These are phyloP conservation scores for Asbolus verrucosus DNA, from an alignment of 1,140 invertebrate species.

Conservation along the genomic window DNA sequence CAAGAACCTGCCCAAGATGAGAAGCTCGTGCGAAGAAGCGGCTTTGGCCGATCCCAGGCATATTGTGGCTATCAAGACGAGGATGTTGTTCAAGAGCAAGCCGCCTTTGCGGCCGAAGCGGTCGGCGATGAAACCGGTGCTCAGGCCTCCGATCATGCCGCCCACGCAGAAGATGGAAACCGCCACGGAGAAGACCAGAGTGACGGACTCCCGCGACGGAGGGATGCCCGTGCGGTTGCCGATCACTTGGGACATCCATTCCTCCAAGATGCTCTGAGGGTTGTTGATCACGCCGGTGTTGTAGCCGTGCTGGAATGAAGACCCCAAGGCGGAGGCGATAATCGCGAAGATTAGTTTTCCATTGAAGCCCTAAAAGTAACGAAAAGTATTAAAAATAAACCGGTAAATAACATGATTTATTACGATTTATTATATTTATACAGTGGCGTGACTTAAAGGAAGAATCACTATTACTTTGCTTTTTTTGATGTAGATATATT, in stretches of 20 bases:
- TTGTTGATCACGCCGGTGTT: constrained; percentile 90
- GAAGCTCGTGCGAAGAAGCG: constrained; percentile 77
- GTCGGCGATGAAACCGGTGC: constrained; percentile 22
- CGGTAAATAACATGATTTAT: background rate
- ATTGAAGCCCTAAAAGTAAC: constrained; percentile 24
- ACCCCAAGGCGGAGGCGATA: constrained; percentile 80
- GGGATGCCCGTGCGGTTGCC: constrained; percentile 64
- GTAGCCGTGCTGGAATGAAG: constrained; percentile 92
- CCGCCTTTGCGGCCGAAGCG: constrained; percentile 78
- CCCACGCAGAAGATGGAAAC: constrained; percentile 89
- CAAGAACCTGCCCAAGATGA: constrained; percentile 80
- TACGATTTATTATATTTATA: too few species aligned
- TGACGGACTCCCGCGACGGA: background rate
- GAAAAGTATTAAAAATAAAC: too few species aligned
- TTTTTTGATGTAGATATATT: too few species aligned
- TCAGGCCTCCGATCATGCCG: constrained; percentile 80
- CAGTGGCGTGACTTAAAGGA: too few species aligned
- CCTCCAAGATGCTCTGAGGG: constrained; percentile 77
- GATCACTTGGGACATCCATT: constrained; percentile 75
- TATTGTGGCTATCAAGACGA: constrained; percentile 77
- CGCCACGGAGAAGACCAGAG: constrained; percentile 73
- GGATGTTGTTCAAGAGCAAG: constrained; percentile 83
- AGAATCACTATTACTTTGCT: too few species aligned
- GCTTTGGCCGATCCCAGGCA: constrained; percentile 72
- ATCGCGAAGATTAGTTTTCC: constrained; percentile 76